phyloP scores from a whole-genome alignment of 1,140 invertebrate species.

The Leptinotarsa defecta region DNA sequence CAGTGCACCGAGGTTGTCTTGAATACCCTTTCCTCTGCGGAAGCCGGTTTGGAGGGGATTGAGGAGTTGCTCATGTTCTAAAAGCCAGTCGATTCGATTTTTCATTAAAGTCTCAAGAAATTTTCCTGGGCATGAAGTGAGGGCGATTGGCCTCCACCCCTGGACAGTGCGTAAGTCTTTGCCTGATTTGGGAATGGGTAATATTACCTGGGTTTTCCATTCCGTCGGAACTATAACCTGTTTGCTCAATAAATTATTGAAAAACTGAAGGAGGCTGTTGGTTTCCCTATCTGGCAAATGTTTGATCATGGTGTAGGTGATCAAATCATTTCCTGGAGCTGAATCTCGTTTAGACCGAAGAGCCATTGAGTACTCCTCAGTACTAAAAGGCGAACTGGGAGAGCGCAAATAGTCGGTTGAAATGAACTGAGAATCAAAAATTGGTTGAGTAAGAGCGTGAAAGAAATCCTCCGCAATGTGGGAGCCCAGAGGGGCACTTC shows the following conservation, averaged over 20 bases:
- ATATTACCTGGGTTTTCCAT: slow-evolving; percentile 19
- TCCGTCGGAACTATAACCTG: slow-evolving; percentile 12
- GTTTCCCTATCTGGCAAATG: slow-evolving; percentile 7
- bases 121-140: slow-evolving; percentile 14
- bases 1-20: neutral
- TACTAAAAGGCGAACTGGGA: neutral
- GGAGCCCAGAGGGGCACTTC: neutral
- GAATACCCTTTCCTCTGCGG: slow-evolving; percentile 4
- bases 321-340: slow-evolving; percentile 13
- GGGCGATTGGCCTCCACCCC: slow-evolving; percentile 17
- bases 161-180: neutral
- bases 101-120: slow-evolving; percentile 26
- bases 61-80: slow-evolving; percentile 11
- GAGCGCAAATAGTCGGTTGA: neutral
- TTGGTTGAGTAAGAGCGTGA: neutral
- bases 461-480: neutral
- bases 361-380: neutral
- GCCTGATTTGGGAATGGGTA: slow-evolving; percentile 13
- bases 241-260: slow-evolving; percentile 13
- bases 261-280: slow-evolving; percentile 10
- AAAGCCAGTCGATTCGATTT: slow-evolving; percentile 19
- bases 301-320: slow-evolving; percentile 19
- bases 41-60: slow-evolving; percentile 7
- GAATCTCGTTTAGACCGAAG: slow-evolving; percentile 5
- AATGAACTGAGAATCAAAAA: neutral